Percentiles rank a stretch among this genome's conserved stretches.
phyloP scores from a whole-genome alignment of 2,888 invertebrate genomes.

The Nasonia oneida region DNA sequence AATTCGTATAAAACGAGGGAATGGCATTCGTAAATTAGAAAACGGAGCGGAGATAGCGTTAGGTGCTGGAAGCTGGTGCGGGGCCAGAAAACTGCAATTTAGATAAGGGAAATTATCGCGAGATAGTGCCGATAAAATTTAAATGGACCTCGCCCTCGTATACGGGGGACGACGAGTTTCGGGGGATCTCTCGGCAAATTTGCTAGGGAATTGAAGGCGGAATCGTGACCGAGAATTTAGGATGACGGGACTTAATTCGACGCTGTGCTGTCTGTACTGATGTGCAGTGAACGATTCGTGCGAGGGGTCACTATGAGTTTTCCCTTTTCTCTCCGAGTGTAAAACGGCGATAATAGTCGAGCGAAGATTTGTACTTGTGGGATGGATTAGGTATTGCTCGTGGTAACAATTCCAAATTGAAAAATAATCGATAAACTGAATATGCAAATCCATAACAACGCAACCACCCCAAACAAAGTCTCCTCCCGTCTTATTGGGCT shows the following conservation, averaged over 20 bases:
- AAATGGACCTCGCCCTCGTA: conserved; percentile 58
- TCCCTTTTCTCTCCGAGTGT: not conserved
- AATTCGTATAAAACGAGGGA: conserved; percentile 50
- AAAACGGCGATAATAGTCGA: conserved; percentile 17
- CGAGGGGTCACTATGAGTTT: not conserved
- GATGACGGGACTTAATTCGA: conserved; percentile 46
- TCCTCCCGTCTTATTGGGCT: not conserved
- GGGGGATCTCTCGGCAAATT: conserved; percentile 55
- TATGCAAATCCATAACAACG: not conserved
- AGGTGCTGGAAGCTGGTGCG: conserved; percentile 9
- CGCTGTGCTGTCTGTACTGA: not conserved
- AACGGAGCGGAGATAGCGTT: conserved; percentile 17
- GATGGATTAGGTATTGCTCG: not conserved
- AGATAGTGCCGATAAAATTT: conserved; percentile 65
- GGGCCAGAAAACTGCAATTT: conserved; percentile 66
- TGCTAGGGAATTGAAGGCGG: conserved; percentile 53
- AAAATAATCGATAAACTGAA: too few species aligned
- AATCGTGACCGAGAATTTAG: conserved; percentile 59
- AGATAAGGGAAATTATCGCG: conserved; percentile 69
- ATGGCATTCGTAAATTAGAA: conserved; percentile 57
- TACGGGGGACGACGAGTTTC: not conserved
- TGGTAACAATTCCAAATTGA: too few species aligned
- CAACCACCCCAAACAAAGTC: not conserved
- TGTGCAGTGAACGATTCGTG: not conserved
- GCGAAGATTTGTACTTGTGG: not conserved